Conservation (phyloP, 2,113 vertebrate species). For the Ochotona princeps region DNA sequence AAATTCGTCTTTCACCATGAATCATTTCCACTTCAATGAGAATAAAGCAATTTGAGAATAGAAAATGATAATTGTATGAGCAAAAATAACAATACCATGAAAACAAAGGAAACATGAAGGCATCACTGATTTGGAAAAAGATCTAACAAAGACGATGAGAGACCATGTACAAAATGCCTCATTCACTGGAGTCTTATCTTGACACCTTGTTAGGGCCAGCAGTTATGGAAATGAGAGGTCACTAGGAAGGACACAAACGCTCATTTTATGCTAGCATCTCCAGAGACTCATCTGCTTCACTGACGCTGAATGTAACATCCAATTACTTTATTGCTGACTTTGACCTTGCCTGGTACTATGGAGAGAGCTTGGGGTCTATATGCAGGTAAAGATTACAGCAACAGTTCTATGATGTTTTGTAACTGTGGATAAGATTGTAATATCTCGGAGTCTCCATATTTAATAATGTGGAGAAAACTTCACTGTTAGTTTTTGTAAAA, state of each 20-base stretch:
- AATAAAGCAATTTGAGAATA: constrained; percentile 2
- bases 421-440: neutral
- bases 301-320: neutral
- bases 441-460: neutral
- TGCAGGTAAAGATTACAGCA: neutral
- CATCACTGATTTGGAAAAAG: neutral
- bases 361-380: neutral
- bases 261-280: neutral
- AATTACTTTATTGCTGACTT: constrained; percentile 14
- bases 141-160: neutral
- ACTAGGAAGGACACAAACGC: neutral
- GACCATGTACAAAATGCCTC: neutral
- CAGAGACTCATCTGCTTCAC: neutral
- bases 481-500: neutral
- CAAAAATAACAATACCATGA: neutral
- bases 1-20: neutral
- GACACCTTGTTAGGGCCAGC: neutral
- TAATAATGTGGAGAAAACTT: neutral
- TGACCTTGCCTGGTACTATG: neutral
- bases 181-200: neutral
- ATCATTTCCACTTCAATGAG: neutral
- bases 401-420: neutral
- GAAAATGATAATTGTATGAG: neutral
- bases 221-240: neutral
- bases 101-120: neutral